Percentiles rank a stretch among this genome's conserved stretches.
phyloP scores from a whole-genome alignment of 2,113 vertebrate species.

The Platysteira castanea region DNA sequence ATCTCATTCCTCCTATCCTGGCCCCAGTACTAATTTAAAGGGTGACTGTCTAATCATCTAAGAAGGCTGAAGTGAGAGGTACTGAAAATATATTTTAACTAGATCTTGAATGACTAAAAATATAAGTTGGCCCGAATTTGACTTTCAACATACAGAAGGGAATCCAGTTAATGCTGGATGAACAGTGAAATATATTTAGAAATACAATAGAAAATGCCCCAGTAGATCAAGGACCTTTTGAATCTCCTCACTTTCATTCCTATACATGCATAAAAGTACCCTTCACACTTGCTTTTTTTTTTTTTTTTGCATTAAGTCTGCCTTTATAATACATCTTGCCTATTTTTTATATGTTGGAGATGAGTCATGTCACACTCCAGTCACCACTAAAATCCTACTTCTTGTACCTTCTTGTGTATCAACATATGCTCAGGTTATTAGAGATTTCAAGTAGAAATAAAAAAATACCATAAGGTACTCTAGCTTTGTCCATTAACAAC shows the following conservation, averaged over 20 bases:
- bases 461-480: background rate
- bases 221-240: background rate
- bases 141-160: background rate
- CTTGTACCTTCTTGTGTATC: background rate
- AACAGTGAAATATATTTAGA: background rate
- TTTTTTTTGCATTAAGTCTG: background rate
- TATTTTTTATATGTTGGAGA: slow-evolving; percentile 18
- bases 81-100: background rate
- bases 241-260: background rate
- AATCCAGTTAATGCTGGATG: background rate
- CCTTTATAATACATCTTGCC: background rate
- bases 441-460: background rate
- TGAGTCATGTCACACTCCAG: slow-evolving; percentile 52
- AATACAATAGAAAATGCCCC: background rate
- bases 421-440: slow-evolving; percentile 48
- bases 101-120: background rate
- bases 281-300: background rate
- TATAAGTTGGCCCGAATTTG: background rate
- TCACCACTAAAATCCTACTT: slow-evolving; percentile 39
- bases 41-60: background rate
- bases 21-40: background rate
- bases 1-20: background rate
- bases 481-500: slow-evolving; percentile 6
- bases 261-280: background rate
- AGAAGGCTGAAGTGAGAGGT: background rate